Percentiles rank a stretch among this genome's conserved stretches.
phyloP scores from a whole-genome alignment of 2,113 vertebrate genomes.

The Bostrychus sinensis region DNA sequence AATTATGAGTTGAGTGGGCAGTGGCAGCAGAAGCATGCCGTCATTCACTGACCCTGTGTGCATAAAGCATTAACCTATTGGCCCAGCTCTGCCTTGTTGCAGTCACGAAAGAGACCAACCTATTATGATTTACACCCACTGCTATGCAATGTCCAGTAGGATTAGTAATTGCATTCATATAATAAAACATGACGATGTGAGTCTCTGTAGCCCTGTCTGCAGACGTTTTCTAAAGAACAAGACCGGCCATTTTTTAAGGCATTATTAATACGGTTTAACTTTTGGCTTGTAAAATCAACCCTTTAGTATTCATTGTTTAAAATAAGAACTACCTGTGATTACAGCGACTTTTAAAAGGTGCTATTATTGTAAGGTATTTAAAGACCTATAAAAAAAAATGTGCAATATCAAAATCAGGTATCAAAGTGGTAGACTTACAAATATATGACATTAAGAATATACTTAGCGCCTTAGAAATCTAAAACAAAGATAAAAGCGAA shows the following conservation, averaged over 20 bases:
- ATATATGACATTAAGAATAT: too few relatives aligned
- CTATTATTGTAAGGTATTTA: too few relatives aligned
- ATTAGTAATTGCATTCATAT: background rate
- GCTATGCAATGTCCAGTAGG: background rate
- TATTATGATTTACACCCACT: constrained; percentile 11
- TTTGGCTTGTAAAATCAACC: background rate
- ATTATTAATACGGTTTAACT: constrained; percentile 5
- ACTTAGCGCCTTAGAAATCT: too few relatives aligned
- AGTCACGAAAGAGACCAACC: background rate
- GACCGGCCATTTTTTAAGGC: constrained; percentile 33
- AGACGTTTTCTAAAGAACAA: constrained; percentile 13
- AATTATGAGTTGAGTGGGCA: constrained; percentile 14
- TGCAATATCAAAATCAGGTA: too few relatives aligned
- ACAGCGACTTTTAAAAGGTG: too few relatives aligned
- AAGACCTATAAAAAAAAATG: too few relatives aligned
- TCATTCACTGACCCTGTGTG: constrained; percentile 23
- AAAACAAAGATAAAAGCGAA: too few relatives aligned
- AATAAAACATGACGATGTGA: constrained; percentile 9
- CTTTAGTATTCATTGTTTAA: background rate
- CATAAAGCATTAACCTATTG: constrained; percentile 1
- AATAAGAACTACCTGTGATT: background rate
- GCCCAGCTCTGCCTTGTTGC: background rate
- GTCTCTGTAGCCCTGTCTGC: constrained; percentile 12
- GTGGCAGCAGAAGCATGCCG: constrained; percentile 3
- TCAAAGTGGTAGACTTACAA: too few relatives aligned